A percentile compares a stretch with the other conserved stretches of the same genome.
Evolutionary conservation across 2,888 invertebrate species (phyloP).

Genomic region (Scaptomyza polygonia): DNA sequence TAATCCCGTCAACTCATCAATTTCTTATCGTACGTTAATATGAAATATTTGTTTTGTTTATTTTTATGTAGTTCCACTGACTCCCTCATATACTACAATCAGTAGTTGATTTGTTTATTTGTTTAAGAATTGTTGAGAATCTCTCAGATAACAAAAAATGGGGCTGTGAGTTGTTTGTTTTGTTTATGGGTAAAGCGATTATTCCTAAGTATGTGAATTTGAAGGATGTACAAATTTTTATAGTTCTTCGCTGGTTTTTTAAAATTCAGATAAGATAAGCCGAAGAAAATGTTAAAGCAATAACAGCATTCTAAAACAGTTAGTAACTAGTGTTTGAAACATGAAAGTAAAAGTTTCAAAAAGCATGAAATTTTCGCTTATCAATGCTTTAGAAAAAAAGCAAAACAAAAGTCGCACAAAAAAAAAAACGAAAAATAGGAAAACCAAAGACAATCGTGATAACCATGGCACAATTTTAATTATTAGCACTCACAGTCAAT

Average conservation of each 20-base stretch:
- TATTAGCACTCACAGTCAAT: too few relatives aligned
- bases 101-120: slow-evolving; percentile 24
- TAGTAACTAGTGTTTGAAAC: too few relatives aligned
- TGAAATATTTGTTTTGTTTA: not conserved
- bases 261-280: slow-evolving; percentile 35
- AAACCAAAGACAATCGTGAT: too few relatives aligned
- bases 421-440: too few relatives aligned
- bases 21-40: slow-evolving; percentile 2
- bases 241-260: not conserved
- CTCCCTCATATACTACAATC: not conserved
- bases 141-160: slow-evolving; percentile 21
- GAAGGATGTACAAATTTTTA: not conserved
- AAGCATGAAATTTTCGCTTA: too few relatives aligned
- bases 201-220: not conserved
- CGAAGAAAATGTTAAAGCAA: too few relatives aligned
- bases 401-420: too few relatives aligned
- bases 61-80: not conserved
- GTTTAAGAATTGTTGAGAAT: not conserved
- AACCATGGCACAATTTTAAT: too few relatives aligned
- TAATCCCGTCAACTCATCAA: not conserved
- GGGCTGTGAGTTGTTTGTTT: not conserved
- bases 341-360: too few relatives aligned
- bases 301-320: too few relatives aligned
- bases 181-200: not conserved
- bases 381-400: too few relatives aligned